These are phyloP conservation scores for Sebastes trivittatus DNA, from an alignment of 2,797 vertebrate species.

Conservation along the genomic window DNA sequence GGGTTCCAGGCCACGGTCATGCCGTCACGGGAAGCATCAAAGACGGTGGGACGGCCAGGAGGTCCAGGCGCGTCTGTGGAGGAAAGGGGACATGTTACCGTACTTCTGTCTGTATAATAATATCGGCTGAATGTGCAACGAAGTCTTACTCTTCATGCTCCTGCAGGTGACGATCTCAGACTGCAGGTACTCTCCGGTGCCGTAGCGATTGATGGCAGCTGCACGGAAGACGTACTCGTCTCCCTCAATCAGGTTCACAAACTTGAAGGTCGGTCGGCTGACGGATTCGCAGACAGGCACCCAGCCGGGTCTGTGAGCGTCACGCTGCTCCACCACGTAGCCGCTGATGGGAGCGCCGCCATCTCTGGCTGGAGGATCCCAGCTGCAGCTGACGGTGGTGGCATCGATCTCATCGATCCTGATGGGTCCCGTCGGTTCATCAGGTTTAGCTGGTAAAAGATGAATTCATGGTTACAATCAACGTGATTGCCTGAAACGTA, in stretches of 20 bases:
- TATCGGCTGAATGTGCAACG: background rate
- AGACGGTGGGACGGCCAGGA: constrained; percentile 91
- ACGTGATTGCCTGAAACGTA: background rate
- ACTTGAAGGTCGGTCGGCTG: constrained; percentile 92
- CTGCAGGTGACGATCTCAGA: constrained; percentile 93
- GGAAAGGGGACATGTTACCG: background rate
- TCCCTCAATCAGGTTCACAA: constrained; percentile 92
- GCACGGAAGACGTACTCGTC: constrained; percentile 97
- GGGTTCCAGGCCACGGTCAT: constrained; percentile 98
- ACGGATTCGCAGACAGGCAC: constrained; percentile 94
- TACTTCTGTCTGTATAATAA: background rate
- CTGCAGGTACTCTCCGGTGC: constrained; percentile 94
- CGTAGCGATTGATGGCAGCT: constrained; percentile 94
- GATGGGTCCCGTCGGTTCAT: constrained; percentile 90
- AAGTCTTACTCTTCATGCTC: constrained; percentile 92
- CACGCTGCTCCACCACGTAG: constrained; percentile 95
- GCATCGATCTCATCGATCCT: constrained; percentile 93
- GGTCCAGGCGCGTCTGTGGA: constrained; percentile 90
- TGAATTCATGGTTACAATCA: background rate
- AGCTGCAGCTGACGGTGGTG: constrained; percentile 91
- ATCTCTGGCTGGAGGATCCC: constrained; percentile 92
- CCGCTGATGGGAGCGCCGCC: constrained; percentile 94
- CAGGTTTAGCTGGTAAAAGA: constrained; percentile 89
- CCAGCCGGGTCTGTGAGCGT: constrained; percentile 98
- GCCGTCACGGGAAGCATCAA: constrained; percentile 95